Percentiles rank a stretch among this genome's conserved stretches.
phyloP scores from a whole-genome alignment of 2,888 invertebrate species.

The Stenodera caucasica region DNA sequence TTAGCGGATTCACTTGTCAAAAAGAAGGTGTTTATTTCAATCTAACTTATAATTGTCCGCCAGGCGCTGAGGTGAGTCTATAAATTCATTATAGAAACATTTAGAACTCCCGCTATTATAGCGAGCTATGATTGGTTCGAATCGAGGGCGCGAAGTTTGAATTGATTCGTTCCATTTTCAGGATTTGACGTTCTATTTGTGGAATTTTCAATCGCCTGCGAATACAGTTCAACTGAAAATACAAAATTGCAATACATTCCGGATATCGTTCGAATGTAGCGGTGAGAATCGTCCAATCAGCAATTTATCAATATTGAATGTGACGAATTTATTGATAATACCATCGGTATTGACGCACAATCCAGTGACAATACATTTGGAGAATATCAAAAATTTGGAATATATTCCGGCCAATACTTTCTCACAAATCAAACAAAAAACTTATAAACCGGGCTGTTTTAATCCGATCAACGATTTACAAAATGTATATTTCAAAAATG shows the following conservation, averaged over 20 bases:
- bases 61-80: slow-evolving; percentile 22
- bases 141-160: too few relatives aligned
- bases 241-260: slow-evolving; percentile 58
- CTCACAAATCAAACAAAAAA: slow-evolving; percentile 42
- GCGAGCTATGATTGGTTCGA: too few relatives aligned
- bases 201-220: slow-evolving; percentile 58
- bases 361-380: slow-evolving; percentile 54
- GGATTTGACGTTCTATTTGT: slow-evolving; percentile 59
- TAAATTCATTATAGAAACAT: slow-evolving; percentile 3
- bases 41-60: slow-evolving; percentile 31
- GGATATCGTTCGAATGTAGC: slow-evolving; percentile 58
- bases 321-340: slow-evolving; percentile 56
- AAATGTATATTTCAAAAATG: slow-evolving; percentile 53
- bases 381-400: slow-evolving; percentile 57
- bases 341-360: slow-evolving; percentile 47
- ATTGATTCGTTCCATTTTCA: too few relatives aligned
- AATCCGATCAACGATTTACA: slow-evolving; percentile 51
- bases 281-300: slow-evolving; percentile 50
- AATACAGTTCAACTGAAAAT: slow-evolving; percentile 57
- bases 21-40: slow-evolving; percentile 19
- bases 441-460: slow-evolving; percentile 35
- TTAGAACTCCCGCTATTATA: too few relatives aligned
- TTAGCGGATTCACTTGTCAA: slow-evolving; percentile 34
- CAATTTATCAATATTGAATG: slow-evolving; percentile 47
- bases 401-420: slow-evolving; percentile 58